Evolutionary conservation across 2,888 invertebrate genomes (phyloP).

Genomic region (Chymomyza caudatula): DNA sequence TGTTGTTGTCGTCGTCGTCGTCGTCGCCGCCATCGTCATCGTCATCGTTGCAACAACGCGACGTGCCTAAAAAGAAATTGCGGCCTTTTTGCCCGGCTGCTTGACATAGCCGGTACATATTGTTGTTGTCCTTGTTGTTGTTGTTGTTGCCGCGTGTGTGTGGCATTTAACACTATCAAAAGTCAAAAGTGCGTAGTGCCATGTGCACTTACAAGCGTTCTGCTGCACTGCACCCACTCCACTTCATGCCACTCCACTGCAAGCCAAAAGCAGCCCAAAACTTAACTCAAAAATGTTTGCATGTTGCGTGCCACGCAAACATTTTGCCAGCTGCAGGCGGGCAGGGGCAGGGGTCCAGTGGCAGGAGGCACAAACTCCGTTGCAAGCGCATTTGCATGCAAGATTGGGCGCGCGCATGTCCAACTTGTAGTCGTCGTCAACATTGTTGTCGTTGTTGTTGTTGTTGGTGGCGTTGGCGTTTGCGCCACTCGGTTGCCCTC

Average conservation of each 20-base stretch:
- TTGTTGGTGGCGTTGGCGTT: background rate
- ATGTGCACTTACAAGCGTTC: constrained; percentile 47
- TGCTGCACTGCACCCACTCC: background rate
- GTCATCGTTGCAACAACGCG: constrained; percentile 10
- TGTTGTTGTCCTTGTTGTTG: constrained; percentile 22
- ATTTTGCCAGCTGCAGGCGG: constrained; percentile 45
- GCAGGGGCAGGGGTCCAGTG: background rate
- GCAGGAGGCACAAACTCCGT: constrained; percentile 1
- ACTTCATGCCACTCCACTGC: background rate
- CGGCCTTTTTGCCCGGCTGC: constrained; percentile 48
- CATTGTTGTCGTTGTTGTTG: constrained; percentile 13
- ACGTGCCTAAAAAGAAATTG: constrained; percentile 70
- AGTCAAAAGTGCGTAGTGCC: constrained; percentile 67
- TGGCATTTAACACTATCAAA: constrained; percentile 71
- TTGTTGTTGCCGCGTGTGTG: constrained; percentile 60
- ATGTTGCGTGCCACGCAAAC: constrained; percentile 78
- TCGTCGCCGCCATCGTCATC: background rate
- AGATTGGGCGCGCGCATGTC: constrained; percentile 70
- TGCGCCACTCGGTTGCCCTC: constrained; percentile 33
- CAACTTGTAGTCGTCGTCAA: constrained; percentile 46
- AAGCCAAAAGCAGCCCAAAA: constrained; percentile 20
- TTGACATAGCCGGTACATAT: constrained; percentile 45
- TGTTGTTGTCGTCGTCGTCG: background rate
- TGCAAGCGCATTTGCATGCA: constrained; percentile 62
- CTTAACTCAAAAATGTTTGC: constrained; percentile 71